Conservation (phyloP, 1,140 invertebrate genomes). For the Heliconius melpomene region DNA sequence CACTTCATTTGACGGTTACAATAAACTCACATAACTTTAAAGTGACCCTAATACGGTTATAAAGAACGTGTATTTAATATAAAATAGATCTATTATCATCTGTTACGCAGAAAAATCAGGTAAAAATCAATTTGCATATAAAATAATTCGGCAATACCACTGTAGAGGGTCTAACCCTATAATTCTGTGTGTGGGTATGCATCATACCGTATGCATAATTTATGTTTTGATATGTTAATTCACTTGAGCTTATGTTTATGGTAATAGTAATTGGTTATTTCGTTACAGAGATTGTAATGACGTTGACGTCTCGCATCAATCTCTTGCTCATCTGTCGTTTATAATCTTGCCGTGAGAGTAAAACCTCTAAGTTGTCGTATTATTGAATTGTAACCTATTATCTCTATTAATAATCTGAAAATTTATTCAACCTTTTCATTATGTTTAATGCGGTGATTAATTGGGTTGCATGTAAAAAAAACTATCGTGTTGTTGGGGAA, state of each 20-base stretch:
- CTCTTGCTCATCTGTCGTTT: conserved; percentile 59
- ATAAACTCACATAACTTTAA: conserved; percentile 31
- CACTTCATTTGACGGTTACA: conserved; percentile 52
- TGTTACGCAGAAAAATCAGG: conserved; percentile 40
- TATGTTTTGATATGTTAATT: conserved; percentile 75
- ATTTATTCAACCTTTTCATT: conserved; percentile 26
- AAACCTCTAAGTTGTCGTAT: background rate
- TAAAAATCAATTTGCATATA: conserved; percentile 59
- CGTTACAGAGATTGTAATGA: conserved; percentile 60
- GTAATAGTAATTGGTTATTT: conserved; percentile 80
- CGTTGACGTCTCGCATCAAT: conserved; percentile 54
- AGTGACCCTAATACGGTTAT: conserved; percentile 35
- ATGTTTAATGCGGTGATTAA: conserved; percentile 26
- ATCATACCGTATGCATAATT: conserved; percentile 69
- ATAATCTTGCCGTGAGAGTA: conserved; percentile 34
- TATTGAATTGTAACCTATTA: conserved; percentile 23
- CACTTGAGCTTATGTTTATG: conserved; percentile 77
- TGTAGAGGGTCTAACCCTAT: conserved; percentile 57
- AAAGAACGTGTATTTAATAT: conserved; percentile 23
- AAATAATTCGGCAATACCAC: conserved; percentile 50
- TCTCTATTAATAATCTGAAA: conserved; percentile 32
- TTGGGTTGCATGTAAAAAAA: background rate
- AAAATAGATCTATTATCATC: conserved; percentile 21
- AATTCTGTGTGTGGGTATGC: conserved; percentile 59
- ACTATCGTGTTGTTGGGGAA: background rate